Conservation (phyloP, 2,888 invertebrate genomes). For the Drepana falcataria region DNA sequence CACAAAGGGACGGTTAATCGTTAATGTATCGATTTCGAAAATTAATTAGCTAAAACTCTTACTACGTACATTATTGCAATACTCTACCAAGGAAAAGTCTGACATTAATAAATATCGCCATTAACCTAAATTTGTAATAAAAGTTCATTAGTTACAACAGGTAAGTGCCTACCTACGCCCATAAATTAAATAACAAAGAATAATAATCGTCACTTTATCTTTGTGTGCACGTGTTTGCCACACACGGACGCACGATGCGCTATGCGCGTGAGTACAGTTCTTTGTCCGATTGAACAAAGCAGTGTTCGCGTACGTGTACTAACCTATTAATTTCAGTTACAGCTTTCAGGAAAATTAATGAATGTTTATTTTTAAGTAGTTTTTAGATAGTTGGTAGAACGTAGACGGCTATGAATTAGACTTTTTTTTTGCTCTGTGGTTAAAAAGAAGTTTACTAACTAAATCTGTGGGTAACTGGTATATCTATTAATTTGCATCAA, state of each 20-base stretch:
- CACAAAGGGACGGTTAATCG: background rate
- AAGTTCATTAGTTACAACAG: background rate
- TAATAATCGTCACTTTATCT: constrained; percentile 4
- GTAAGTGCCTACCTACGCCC: background rate
- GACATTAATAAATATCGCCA: background rate
- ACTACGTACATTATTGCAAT: too few species aligned
- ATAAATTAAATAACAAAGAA: background rate
- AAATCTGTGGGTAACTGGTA: too few species aligned
- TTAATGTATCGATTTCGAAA: too few species aligned
- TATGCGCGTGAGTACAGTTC: constrained; percentile 11
- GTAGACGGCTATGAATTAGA: too few species aligned
- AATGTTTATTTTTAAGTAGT: background rate
- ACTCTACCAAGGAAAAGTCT: background rate
- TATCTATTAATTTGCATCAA: too few species aligned
- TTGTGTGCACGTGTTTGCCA: constrained; percentile 7
- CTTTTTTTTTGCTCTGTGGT: too few species aligned
- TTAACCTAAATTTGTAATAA: background rate
- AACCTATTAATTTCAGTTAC: constrained; percentile 1
- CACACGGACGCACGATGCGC: constrained; percentile 19
- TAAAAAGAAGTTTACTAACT: too few species aligned
- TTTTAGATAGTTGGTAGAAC: background rate
- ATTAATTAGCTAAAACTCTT: too few species aligned
- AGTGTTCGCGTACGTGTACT: constrained; percentile 11
- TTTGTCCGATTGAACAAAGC: constrained; percentile 36
- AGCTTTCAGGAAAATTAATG: constrained; percentile 2